Evolutionary conservation across 2,888 invertebrate species (phyloP).

Genomic region (Lucinisca nassula): DNA sequence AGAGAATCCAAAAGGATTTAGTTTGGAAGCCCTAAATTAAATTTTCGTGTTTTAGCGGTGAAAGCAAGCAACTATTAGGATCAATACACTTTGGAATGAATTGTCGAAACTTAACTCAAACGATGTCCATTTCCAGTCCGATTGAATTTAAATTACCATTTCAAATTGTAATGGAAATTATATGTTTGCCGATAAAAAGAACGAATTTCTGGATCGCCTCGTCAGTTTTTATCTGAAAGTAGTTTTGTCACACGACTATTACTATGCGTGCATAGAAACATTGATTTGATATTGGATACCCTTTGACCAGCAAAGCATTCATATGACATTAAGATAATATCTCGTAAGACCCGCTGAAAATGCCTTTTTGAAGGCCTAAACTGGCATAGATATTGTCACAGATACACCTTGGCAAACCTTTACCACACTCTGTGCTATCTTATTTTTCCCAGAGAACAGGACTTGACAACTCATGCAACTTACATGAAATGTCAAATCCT

Average conservation of each 20-base stretch:
- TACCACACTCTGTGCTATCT: no score
- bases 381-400: no score
- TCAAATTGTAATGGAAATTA: constrained; percentile 6
- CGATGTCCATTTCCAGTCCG: not conserved
- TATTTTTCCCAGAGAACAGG: no score
- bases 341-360: not conserved
- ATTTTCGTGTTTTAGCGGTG: not conserved
- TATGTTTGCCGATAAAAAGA: constrained; percentile 3
- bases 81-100: not conserved
- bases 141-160: constrained; percentile 11
- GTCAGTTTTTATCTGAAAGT: not conserved
- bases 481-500: no score
- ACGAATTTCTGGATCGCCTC: not conserved
- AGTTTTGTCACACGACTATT: constrained; percentile 1
- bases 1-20: not conserved
- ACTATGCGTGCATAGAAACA: not conserved
- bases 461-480: no score
- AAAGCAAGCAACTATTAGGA: not conserved
- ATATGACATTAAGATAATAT: not conserved
- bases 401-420: no score
- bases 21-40: constrained; percentile 1
- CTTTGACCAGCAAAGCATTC: not conserved
- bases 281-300: not conserved
- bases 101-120: not conserved
- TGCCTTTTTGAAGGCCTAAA: no score